phyloP scores from a whole-genome alignment of 2,113 vertebrate species.

The Manacus vitellinus region DNA sequence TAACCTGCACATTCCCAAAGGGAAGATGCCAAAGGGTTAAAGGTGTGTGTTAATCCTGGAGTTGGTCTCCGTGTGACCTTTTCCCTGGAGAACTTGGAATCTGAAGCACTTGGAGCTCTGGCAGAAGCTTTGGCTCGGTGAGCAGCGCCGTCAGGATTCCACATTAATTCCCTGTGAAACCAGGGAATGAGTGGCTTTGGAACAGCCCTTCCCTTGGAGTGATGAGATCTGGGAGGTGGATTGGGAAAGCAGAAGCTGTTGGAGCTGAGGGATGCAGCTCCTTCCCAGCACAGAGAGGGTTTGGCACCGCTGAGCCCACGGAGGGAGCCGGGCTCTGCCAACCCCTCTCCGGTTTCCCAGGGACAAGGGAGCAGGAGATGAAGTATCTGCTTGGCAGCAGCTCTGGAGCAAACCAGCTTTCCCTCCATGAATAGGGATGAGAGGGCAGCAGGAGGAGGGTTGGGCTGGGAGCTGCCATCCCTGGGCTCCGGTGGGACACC shows the following conservation, averaged over 20 bases:
- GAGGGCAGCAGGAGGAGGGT: neutral
- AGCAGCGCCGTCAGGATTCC: neutral
- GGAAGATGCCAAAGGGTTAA: neutral
- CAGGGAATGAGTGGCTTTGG: neutral
- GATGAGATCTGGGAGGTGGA: rapidly evolving
- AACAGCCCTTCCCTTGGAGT: neutral
- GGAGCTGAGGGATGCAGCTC: neutral
- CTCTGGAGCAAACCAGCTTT: neutral
- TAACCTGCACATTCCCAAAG: rapidly evolving
- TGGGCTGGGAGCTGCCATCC: neutral
- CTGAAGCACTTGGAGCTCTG: neutral
- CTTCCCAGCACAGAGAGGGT: neutral
- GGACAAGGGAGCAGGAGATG: neutral
- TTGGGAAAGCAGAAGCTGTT: neutral
- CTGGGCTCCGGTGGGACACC: neutral
- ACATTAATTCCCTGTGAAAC: neutral
- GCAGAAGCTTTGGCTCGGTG: neutral
- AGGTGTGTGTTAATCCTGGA: neutral
- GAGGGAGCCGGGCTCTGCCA: neutral
- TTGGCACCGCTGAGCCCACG: neutral
- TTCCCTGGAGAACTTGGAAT: neutral
- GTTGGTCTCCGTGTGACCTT: neutral
- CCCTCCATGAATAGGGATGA: neutral
- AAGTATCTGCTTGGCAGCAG: neutral
- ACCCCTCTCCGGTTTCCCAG: neutral